Base-by-base conservation (phyloP, 2,797 vertebrate species). In the Dermochelys coriacea region DNA sequence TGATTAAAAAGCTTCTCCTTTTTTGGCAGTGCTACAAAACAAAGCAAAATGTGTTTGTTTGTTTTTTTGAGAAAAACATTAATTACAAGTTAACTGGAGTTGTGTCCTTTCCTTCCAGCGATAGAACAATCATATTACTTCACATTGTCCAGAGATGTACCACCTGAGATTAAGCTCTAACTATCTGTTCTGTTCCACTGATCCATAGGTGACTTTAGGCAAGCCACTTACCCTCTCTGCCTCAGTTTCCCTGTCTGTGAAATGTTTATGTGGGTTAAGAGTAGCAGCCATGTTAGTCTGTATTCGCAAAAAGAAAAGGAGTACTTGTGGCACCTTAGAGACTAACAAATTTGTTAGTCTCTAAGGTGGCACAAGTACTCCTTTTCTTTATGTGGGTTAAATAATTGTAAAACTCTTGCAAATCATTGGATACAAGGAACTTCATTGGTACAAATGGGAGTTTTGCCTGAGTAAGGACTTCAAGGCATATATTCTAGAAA, bases 1-100 rank as follows among this genome's bases (percentile, higher is more conserved):
- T 84, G 80, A 91, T 93, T 93, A 87, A 90, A 12, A 94, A 95
- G 81, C 5, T n/a, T 49, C 79, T 91, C 71, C 84, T 0, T 86
- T 86, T 90, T 90, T 91, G 79, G 3, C 31, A 87, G 51, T 61
- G 29, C 90, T 49, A 4, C 31, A 12, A 75, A 59, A 25, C 0
- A 80, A 52, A 68, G 5, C 12, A 51, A 85, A 85, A 68, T 59
- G 82, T 68, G 27, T 49, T 83, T n/a, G 55, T 92, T 47, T 41
- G 41, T 5, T 34, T 79, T n/a, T 34, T n/a, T n/a, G n/a, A 77
- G 21, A 45, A 95, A 87, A 74, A 85, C 50, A 3, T 15, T 12
- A 84, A 84, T 59, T 52, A 25, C 19, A 64, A 75, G 29, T 21
- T 86, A 49, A 80, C 54, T 78, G 51, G 89, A 18, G 80, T 25